Conservation (phyloP, 2,888 invertebrate species). For the Ophion slaviceki region DNA sequence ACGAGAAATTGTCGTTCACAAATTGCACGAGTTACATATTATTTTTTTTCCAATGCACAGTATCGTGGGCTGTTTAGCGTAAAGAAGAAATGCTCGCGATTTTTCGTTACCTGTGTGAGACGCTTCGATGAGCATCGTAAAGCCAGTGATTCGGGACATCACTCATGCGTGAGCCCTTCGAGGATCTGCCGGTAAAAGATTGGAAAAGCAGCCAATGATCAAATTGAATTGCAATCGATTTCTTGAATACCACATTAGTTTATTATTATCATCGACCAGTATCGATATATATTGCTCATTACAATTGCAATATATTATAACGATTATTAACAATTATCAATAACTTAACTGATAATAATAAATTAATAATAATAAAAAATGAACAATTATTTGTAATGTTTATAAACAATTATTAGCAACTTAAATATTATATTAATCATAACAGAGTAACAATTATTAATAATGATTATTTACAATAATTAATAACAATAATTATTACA, state of each 20-base stretch:
- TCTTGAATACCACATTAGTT: not conserved
- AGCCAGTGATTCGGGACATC: slow-evolving; percentile 30
- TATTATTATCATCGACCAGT: not conserved
- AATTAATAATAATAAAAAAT: too few relatives aligned
- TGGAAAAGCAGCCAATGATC: slow-evolving; percentile 11
- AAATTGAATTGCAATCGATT: not conserved
- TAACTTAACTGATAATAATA: too few relatives aligned
- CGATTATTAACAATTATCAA: too few relatives aligned
- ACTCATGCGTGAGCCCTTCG: slow-evolving; percentile 34
- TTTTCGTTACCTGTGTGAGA: slow-evolving; percentile 11
- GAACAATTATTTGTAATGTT: too few relatives aligned
- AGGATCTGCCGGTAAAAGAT: not conserved
- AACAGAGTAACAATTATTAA: too few relatives aligned
- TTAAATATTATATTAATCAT: too few relatives aligned
- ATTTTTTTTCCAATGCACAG: not conserved
- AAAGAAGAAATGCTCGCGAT: slow-evolving; percentile 15
- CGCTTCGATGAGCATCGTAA: slow-evolving; percentile 18
- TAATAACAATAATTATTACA: too few relatives aligned
- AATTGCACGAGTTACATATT: too few relatives aligned
- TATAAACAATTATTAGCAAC: too few relatives aligned
- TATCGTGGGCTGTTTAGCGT: not conserved
- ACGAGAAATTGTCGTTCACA: too few relatives aligned
- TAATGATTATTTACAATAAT: too few relatives aligned
- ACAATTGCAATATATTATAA: too few relatives aligned
- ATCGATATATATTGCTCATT: not conserved